These are phyloP conservation scores for Lymantria monacha DNA, from an alignment of 2,888 invertebrate species.

Conservation along the genomic window DNA sequence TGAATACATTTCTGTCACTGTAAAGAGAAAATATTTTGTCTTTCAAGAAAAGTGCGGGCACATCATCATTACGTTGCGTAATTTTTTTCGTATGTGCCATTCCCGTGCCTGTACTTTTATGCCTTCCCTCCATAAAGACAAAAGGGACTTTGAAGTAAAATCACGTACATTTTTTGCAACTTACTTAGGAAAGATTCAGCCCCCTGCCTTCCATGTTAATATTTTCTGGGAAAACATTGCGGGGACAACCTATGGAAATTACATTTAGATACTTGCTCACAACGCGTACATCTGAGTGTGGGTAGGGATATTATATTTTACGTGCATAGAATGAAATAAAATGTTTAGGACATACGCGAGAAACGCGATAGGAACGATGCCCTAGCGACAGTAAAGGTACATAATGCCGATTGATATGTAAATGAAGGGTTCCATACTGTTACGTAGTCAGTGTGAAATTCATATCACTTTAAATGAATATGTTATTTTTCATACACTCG, in stretches of 20 bases:
- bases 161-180: conserved; percentile 83
- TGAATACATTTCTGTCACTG: conserved; percentile 73
- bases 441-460: conserved; percentile 46
- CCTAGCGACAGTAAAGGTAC: conserved; percentile 54
- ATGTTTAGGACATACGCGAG: conserved; percentile 67
- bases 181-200: conserved; percentile 82
- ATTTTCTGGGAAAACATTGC: conserved; percentile 82
- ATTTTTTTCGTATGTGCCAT: conserved; percentile 81
- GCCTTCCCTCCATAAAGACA: conserved; percentile 80
- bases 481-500: conserved; percentile 27
- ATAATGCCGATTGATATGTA: conserved; percentile 73
- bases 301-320: conserved; percentile 81
- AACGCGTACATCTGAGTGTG: conserved; percentile 75
- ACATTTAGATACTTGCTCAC: conserved; percentile 82
- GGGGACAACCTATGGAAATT: conserved; percentile 82
- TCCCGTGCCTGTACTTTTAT: conserved; percentile 79
- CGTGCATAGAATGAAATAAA: conserved; percentile 80
- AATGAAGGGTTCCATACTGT: conserved; percentile 67
- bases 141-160: conserved; percentile 83
- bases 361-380: conserved; percentile 25
- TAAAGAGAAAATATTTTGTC: conserved; percentile 76
- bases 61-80: conserved; percentile 81
- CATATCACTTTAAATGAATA: conserved; percentile 53
- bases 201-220: conserved; percentile 81
- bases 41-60: conserved; percentile 73